phyloP scores from a whole-genome alignment of 64 coral and sea anemone genomes.

The Montipora efflorescens region DNA sequence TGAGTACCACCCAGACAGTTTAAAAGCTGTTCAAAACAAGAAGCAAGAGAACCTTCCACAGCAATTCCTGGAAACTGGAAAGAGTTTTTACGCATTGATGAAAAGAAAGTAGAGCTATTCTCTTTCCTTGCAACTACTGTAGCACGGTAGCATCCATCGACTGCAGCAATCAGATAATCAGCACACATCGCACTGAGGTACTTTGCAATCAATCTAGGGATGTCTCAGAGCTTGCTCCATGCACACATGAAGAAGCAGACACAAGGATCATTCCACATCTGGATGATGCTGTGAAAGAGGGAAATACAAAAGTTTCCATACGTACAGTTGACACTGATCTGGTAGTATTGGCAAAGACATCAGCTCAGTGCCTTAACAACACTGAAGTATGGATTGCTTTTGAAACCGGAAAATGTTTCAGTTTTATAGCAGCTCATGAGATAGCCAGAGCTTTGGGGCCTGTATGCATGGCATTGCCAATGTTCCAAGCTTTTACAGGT shows the following conservation, averaged over 20 bases:
- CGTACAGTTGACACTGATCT: slow-evolving; percentile 47
- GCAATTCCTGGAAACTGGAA: slow-evolving; percentile 79
- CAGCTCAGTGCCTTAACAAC: background rate
- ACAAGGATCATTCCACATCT: slow-evolving; percentile 53
- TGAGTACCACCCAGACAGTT: background rate
- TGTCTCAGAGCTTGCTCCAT: slow-evolving; percentile 51
- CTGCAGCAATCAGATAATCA: slow-evolving; percentile 57
- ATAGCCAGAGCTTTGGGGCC: background rate
- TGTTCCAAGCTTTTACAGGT: slow-evolving; percentile 25
- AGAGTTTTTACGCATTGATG: slow-evolving; percentile 62
- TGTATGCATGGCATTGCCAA: background rate
- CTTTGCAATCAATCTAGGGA: slow-evolving; percentile 32
- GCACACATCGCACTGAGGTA: slow-evolving; percentile 21
- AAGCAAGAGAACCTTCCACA: slow-evolving; percentile 26
- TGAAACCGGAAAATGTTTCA: background rate
- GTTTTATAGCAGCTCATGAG: background rate
- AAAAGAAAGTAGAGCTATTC: slow-evolving; percentile 75
- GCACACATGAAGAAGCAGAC: slow-evolving; percentile 67
- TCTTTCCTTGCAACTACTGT: slow-evolving; percentile 38
- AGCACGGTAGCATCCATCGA: background rate
- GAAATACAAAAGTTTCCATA: background rate
- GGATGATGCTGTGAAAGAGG: background rate
- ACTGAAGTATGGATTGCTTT: slow-evolving; percentile 26
- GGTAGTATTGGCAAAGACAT: slow-evolving; percentile 18
- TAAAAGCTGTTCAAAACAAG: slow-evolving; percentile 32